These are phyloP conservation scores for Ochropacha duplaris DNA, from an alignment of 2,888 invertebrate genomes.

Conservation along the genomic window DNA sequence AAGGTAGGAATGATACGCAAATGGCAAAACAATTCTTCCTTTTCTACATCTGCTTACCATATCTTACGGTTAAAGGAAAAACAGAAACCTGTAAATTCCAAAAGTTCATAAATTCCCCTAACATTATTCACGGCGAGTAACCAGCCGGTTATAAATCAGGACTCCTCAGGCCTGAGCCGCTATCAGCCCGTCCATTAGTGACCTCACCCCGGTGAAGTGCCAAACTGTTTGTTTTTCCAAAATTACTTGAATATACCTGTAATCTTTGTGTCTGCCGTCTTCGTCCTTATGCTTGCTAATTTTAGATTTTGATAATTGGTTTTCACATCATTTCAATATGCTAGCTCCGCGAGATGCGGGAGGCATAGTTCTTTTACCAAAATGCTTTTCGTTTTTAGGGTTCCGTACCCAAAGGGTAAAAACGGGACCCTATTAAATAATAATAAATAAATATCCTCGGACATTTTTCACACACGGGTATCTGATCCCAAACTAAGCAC, in stretches of 20 bases:
- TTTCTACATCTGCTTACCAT: neutral
- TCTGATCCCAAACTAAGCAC: too few species aligned
- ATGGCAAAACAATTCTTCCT: neutral
- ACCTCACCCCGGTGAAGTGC: slow-evolving; percentile 23
- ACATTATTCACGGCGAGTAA: slow-evolving; percentile 76
- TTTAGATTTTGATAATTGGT: too few species aligned
- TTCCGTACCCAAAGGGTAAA: too few species aligned
- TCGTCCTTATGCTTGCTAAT: neutral
- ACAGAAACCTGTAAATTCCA: slow-evolving; percentile 26
- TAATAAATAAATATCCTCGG: too few species aligned
- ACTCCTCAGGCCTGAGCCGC: slow-evolving; percentile 55
- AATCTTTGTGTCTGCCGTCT: slow-evolving; percentile 1
- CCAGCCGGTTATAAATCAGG: slow-evolving; percentile 69
- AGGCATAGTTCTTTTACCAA: too few species aligned
- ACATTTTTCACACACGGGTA: too few species aligned
- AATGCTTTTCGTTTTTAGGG: too few species aligned
- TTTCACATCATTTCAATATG: too few species aligned
- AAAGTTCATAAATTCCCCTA: slow-evolving; percentile 58
- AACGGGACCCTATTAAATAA: too few species aligned
- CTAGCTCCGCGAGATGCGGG: too few species aligned
- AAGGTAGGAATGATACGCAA: too few species aligned
- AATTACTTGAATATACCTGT: neutral
- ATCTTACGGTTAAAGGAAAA: slow-evolving; percentile 6
- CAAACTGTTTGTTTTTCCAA: neutral
- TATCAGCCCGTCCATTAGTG: slow-evolving; percentile 72